Base-by-base conservation (phyloP, 2,888 invertebrate species). In the Brenthis ino region DNA sequence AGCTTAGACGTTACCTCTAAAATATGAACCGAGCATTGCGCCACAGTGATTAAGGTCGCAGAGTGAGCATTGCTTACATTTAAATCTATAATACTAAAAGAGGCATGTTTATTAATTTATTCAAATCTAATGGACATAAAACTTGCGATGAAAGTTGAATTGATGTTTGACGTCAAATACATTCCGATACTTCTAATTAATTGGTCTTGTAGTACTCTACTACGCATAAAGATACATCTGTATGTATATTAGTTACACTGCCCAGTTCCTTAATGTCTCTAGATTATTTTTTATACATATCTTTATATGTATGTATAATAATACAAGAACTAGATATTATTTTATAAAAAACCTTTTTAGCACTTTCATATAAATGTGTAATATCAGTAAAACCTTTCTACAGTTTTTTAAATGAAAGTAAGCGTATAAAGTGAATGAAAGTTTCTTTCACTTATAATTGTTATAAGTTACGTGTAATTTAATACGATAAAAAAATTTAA, bases 341-440 rank as follows among this genome's bases (percentile, higher is more conserved):
- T 6, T 60, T 60, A 28, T 11, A 48, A 28, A 58, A 28, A 20
- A 16, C 28, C 33, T 6, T 60, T 50, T 60, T 60, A 50, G 60
- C 28, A 60, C 60, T 60, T 51, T 43, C 51, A 43, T 63, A 51
- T 6, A 53, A 63, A 28, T 24, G 63, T 63, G 53, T 53, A 11
- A 20, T 63, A 53, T 8, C 16, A 63, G 53, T 20, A 51, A 54
- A 54, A 63, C 63, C 67, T 67, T 63, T 63, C 67, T 56, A 67
- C 67, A 4, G 20, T 14, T 53, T 60, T 61, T 66, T 65, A 33
- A 50, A 60, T 60, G 63, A 63, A 63, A 67, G 67, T 57, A 54
- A 63, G 16, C 53, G 53, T 43, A 20, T 8, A 54, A 54, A 20
- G 43, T 54, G 14, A 63, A 54, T n/a, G 63, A 54, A 63, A 63